Conservation (phyloP, 2,888 invertebrate species). For the Salticus scenicus region DNA sequence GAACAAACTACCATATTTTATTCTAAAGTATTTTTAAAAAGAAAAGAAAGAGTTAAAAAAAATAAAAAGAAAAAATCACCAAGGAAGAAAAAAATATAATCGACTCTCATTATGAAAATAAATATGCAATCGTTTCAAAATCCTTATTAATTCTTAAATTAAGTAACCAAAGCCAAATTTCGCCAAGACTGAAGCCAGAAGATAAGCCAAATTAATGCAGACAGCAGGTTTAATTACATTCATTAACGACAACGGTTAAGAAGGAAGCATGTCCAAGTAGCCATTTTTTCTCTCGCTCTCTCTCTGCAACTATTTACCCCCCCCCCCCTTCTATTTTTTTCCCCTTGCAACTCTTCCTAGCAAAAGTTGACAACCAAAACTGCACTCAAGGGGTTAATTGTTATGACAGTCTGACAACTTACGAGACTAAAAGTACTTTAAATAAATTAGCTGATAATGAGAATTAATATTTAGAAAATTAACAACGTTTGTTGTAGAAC, state of each 20-base stretch:
- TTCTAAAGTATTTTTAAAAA: not conserved
- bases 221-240: constrained; percentile 66
- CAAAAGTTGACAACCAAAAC: constrained; percentile 55
- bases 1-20: not conserved
- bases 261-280: constrained; percentile 58
- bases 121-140: constrained; percentile 52
- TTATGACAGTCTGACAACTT: constrained; percentile 61
- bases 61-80: not conserved
- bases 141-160: constrained; percentile 64
- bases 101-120: constrained; percentile 52
- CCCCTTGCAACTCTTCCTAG: not conserved
- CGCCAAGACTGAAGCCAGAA: constrained; percentile 57
- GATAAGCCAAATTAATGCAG: constrained; percentile 68
- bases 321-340: not conserved
- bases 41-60: not conserved
- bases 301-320: not conserved
- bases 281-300: constrained; percentile 33
- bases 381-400: constrained; percentile 67
- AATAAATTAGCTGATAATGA: constrained; percentile 70
- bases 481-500: constrained; percentile 41
- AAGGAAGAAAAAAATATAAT: not conserved
- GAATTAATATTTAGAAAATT: constrained; percentile 69
- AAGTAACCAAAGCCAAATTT: constrained; percentile 52
- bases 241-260: constrained; percentile 56
- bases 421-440: constrained; percentile 64